Evolutionary conservation across 2,797 vertebrate species (phyloP), one percentile per base, ranked within the genome.

Genomic region (Pantherophis vulpinus): DNA sequence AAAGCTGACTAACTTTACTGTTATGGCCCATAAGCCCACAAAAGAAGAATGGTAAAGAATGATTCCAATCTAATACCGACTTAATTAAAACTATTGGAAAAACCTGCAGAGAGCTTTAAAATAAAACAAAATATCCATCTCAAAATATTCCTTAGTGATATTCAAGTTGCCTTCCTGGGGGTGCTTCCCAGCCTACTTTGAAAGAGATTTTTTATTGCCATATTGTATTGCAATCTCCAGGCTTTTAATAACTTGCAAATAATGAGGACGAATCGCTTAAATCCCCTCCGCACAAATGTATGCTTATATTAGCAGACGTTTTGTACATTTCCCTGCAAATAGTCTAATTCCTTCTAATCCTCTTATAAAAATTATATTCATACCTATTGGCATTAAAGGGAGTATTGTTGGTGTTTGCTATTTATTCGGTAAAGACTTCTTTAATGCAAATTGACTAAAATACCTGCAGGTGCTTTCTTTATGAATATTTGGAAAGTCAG

Each of bases 241-340:
- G 42, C 13, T 93, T 95, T 96, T 55, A 97, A 95, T 94, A 95
- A 94, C 63, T 94, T 93, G 88, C 91, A 95, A 94, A 95, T 94
- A 96, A 96, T 58, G 88, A 96, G 90, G 61, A 92, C 4, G 11
- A 94, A 94, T 92, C 94, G 70, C 74, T 93, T 95, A 96, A 97
- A 96, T 95, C 86, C 91, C 94, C 89, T 95, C 91, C 93, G 59
- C 14, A 95, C 92, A 96, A 96, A 95, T 86, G 87, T 86, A 94
- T n/a, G 29, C 90, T 94, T 94, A 16, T 91, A 89, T 59, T 88
- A 83, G 20, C 32, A 93, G 29, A 92, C 87, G 93, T 94, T 7
- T 79, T 58, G 32, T 95, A 20, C 23, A 93, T 94, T 92, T 94
- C 92, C 54, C 51, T 92, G 16, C 91, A 91, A 16, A 13, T 47